Conservation (phyloP, 64 coral and sea anemone species). For the Stichodactyla mertensii region DNA sequence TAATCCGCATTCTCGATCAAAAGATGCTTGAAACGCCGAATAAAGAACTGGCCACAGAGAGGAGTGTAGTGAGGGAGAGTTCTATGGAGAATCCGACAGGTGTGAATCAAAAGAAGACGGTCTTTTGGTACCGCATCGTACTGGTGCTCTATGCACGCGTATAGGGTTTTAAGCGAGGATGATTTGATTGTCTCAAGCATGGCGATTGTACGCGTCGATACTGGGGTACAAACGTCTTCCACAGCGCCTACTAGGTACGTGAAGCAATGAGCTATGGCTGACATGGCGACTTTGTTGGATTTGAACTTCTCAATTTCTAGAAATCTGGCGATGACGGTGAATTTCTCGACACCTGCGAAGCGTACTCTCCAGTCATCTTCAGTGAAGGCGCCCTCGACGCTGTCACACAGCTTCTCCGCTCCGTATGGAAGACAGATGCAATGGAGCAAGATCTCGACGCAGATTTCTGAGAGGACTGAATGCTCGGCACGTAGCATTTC, state of each 20-base stretch:
- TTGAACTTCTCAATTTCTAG: constrained; percentile 89
- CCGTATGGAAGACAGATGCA: constrained; percentile 92
- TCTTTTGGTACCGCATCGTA: constrained; percentile 80
- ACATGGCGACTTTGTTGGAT: constrained; percentile 82
- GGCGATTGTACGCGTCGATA: constrained; percentile 48
- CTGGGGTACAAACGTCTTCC: constrained; percentile 90
- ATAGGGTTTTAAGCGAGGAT: constrained; percentile 64
- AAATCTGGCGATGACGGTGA: constrained; percentile 75
- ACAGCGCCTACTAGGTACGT: constrained; percentile 89
- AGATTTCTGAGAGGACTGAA: constrained; percentile 77
- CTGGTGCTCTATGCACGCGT: constrained; percentile 86
- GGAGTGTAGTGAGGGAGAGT: constrained; percentile 84
- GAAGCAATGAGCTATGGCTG: constrained; percentile 87
- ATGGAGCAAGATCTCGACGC: constrained; percentile 77
- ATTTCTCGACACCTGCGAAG: constrained; percentile 80
- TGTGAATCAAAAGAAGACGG: constrained; percentile 88
- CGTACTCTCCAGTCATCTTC: constrained; percentile 88
- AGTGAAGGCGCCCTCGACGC: constrained; percentile 76
- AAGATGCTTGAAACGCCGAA: constrained; percentile 89
- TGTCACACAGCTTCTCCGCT: constrained; percentile 84
- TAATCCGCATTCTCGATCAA: constrained; percentile 96
- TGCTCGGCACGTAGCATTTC: constrained; percentile 81
- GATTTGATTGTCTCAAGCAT: constrained; percentile 86
- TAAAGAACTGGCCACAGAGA: constrained; percentile 92
- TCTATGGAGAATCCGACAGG: constrained; percentile 80